phyloP scores from a whole-genome alignment of 2,113 vertebrate species.

The Tapirus terrestris region DNA sequence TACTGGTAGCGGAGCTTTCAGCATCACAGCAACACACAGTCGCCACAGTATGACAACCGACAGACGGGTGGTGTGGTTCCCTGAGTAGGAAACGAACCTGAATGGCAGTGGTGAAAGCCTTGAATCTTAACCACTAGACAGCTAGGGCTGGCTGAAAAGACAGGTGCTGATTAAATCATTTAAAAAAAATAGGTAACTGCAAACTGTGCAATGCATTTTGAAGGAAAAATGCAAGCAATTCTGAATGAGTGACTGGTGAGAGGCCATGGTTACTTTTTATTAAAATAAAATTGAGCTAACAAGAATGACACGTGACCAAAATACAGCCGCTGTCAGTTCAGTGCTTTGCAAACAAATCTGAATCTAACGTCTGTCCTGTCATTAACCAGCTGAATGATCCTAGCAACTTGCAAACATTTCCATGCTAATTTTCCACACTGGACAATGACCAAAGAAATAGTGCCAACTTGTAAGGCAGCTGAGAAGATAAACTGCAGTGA shows the following conservation, averaged over 20 bases:
- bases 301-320: background rate
- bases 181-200: background rate
- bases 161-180: background rate
- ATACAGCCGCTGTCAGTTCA: background rate
- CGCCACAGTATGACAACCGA: too few relatives aligned
- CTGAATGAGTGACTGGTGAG: background rate
- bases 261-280: background rate
- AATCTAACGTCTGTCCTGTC: background rate
- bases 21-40: too few relatives aligned
- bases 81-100: too few relatives aligned
- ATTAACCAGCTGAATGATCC: background rate
- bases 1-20: too few relatives aligned
- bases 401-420: background rate
- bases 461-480: background rate
- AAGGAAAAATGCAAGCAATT: background rate
- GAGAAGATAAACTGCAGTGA: background rate
- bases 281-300: background rate
- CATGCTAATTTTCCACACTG: background rate
- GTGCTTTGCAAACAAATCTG: background rate
- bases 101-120: too few relatives aligned
- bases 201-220: background rate
- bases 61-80: too few relatives aligned
- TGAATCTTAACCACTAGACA: too few relatives aligned
- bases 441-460: background rate
- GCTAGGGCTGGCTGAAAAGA: too few relatives aligned